These are phyloP conservation scores for Drosophila phalerata DNA, from an alignment of 2,888 invertebrate species.

Conservation along the genomic window DNA sequence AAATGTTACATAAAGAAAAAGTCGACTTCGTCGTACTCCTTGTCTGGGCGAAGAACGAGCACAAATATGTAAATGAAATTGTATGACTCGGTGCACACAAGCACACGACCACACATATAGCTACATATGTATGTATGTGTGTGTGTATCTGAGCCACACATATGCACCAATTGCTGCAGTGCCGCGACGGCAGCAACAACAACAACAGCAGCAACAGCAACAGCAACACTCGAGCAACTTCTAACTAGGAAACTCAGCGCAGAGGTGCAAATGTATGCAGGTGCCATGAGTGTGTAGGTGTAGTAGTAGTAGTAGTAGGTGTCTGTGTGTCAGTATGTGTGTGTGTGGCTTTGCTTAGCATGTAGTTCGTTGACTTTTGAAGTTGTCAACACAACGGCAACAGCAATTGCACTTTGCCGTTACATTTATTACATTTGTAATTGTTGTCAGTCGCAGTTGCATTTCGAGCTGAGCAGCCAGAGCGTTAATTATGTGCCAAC, in stretches of 20 bases:
- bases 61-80: slow-evolving; percentile 80
- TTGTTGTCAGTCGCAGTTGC: slow-evolving; percentile 71
- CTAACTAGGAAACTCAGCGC: slow-evolving; percentile 57
- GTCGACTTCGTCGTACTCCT: slow-evolving; percentile 65
- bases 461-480: slow-evolving; percentile 48
- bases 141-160: slow-evolving; percentile 22
- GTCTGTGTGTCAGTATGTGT: slow-evolving; percentile 25
- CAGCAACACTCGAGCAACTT: slow-evolving; percentile 61
- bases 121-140: slow-evolving; percentile 17
- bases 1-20: slow-evolving; percentile 80
- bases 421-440: slow-evolving; percentile 82
- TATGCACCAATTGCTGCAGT: slow-evolving; percentile 56
- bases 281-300: slow-evolving; percentile 24
- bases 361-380: slow-evolving; percentile 81
- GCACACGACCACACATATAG: slow-evolving; percentile 45
- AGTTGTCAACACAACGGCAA: slow-evolving; percentile 60
- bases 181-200: slow-evolving; percentile 51
- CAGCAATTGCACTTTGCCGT: slow-evolving; percentile 72
- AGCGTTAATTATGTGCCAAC: slow-evolving; percentile 73
- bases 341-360: slow-evolving; percentile 55
- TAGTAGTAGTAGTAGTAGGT: not conserved
- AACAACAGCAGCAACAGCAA: slow-evolving; percentile 43
- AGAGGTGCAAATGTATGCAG: slow-evolving; percentile 67
- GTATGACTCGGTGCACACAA: slow-evolving; percentile 66
- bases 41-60: slow-evolving; percentile 67